Conservation (phyloP, 2,113 vertebrate species). For the Pteronura brasiliensis region DNA sequence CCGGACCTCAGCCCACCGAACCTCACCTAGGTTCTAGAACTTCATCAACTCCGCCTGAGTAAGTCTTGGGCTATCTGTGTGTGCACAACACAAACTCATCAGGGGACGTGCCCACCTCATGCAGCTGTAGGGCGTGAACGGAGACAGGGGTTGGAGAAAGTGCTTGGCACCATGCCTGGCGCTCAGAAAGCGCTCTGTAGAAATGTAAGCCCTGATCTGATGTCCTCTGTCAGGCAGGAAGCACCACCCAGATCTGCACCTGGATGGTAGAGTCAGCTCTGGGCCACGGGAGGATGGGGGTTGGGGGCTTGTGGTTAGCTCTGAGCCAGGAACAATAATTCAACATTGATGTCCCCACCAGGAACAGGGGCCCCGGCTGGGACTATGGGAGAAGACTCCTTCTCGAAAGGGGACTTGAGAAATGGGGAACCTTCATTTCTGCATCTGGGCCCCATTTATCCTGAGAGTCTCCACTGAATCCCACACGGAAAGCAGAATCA, state of each 20-base stretch:
- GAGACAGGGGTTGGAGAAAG: fast-evolving
- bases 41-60: not conserved
- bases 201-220: not conserved
- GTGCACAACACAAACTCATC: not conserved
- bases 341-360: not conserved
- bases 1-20: too few species aligned
- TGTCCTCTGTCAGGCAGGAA: not conserved
- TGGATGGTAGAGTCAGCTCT: not conserved
- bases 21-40: too few species aligned
- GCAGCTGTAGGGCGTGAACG: not conserved
- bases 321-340: not conserved
- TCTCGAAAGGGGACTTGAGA: not conserved
- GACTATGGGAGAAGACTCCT: not conserved
- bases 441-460: not conserved
- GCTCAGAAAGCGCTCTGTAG: not conserved
- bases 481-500: not conserved
- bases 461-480: not conserved
- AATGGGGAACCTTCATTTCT: not conserved
- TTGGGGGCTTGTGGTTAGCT: not conserved
- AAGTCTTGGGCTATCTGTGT: not conserved
- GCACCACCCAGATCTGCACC: not conserved
- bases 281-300: not conserved
- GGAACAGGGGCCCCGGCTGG: not conserved
- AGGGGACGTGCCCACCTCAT: not conserved
- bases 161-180: fast-evolving